Percentiles rank a stretch among this genome's conserved stretches.
Evolutionary conservation across 2,797 vertebrate species (phyloP).

Genomic region (Mormyrops boulengeri): DNA sequence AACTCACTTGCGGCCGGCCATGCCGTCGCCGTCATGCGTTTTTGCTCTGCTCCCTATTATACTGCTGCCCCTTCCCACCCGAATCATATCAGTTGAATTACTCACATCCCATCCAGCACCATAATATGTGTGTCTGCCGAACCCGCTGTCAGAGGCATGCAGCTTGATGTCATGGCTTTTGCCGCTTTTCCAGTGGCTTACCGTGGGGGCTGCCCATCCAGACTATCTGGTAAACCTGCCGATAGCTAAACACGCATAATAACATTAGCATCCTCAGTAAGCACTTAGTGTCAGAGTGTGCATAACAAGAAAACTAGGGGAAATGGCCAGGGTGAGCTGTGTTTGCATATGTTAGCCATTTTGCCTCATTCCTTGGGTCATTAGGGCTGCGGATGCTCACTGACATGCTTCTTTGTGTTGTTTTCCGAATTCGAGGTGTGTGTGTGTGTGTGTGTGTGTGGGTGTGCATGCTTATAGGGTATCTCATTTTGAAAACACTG

Average conservation of each 20-base stretch:
- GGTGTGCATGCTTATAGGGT: neutral
- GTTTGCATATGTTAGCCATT: neutral
- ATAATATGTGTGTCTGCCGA: neutral
- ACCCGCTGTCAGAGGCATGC: neutral
- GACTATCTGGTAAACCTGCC: neutral
- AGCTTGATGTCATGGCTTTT: neutral
- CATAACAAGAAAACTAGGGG: neutral
- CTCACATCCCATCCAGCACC: neutral
- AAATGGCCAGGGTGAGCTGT: neutral
- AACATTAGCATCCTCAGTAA: conserved; percentile 9
- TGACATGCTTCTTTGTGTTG: neutral
- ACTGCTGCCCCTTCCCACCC: neutral
- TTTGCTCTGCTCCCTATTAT: conserved; percentile 9
- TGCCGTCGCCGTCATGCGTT: neutral
- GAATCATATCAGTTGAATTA: conserved; percentile 12
- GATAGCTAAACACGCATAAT: neutral
- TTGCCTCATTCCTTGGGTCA: neutral
- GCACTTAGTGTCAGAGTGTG: neutral
- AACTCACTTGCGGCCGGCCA: neutral
- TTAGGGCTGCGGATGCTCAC: neutral
- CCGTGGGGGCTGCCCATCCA: neutral
- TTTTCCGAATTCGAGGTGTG: neutral
- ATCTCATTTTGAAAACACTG: conserved; percentile 16
- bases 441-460: neutral
- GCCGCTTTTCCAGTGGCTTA: neutral